A percentile compares a stretch with the other conserved stretches of the same genome.
Evolutionary conservation across 2,113 vertebrate genomes (phyloP).

Genomic region (Lucifuga dentata): DNA sequence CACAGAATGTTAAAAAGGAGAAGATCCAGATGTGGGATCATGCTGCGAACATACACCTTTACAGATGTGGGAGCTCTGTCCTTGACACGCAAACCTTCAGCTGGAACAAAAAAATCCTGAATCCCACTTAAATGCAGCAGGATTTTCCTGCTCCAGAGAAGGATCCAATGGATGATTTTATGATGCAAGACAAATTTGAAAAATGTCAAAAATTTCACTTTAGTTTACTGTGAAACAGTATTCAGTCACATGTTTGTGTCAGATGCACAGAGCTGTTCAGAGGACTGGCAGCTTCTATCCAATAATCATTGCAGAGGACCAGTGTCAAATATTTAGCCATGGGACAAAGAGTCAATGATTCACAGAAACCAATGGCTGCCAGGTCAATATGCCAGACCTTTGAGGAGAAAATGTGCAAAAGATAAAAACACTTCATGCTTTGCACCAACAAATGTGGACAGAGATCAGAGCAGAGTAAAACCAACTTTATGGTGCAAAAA

Average conservation of each 20-base stretch:
- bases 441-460: conserved; percentile 27
- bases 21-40: conserved; percentile 68
- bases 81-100: conserved; percentile 14
- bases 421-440: conserved; percentile 25
- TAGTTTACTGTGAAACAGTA: no score
- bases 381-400: conserved; percentile 24
- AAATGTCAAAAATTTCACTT: not conserved
- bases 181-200: no score
- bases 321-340: conserved; percentile 38
- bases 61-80: conserved; percentile 16
- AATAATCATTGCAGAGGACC: conserved; percentile 14
- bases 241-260: not conserved
- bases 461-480: conserved; percentile 42
- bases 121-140: no score
- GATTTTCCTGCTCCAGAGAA: no score
- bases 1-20: conserved; percentile 66
- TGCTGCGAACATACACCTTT: conserved; percentile 37
- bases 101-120: no score
- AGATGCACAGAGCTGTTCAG: conserved; percentile 10
- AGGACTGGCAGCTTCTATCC: conserved; percentile 26
- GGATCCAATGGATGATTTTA: no score
- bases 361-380: conserved; percentile 59
- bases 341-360: conserved; percentile 58
- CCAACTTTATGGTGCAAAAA: conserved; percentile 13
- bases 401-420: not conserved